Conservation (phyloP, 1,140 invertebrate species). For the Drosophila kepulauana region DNA sequence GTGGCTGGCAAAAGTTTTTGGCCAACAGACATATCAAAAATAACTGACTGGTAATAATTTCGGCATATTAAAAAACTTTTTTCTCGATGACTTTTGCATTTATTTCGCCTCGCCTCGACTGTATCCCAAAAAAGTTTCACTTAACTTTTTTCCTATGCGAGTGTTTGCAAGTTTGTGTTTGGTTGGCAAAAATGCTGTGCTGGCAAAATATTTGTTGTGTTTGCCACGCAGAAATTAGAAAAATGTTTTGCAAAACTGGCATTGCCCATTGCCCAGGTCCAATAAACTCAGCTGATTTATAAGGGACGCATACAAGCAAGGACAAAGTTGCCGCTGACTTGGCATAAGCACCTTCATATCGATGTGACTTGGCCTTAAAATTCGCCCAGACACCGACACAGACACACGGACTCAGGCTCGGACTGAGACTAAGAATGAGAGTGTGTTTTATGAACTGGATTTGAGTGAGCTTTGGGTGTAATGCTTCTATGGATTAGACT, state of each 20-base stretch:
- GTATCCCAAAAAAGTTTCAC: slow-evolving; percentile 35
- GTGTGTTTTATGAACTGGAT: slow-evolving; percentile 70
- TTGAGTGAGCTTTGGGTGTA: slow-evolving; percentile 57
- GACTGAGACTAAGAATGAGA: not conserved
- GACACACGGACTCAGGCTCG: not conserved
- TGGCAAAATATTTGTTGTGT: slow-evolving; percentile 66
- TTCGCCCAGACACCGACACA: not conserved
- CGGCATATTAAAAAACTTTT: slow-evolving; percentile 84
- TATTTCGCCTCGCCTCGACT: slow-evolving; percentile 62
- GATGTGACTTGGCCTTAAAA: slow-evolving; percentile 7
- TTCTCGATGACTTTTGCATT: slow-evolving; percentile 83
- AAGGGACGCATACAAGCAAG: slow-evolving; percentile 29
- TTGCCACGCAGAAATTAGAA: slow-evolving; percentile 70
- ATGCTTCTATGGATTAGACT: slow-evolving; percentile 56
- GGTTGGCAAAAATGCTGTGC: slow-evolving; percentile 48
- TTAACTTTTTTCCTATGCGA: slow-evolving; percentile 35
- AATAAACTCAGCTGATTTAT: slow-evolving; percentile 79
- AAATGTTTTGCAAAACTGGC: slow-evolving; percentile 68
- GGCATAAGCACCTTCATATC: slow-evolving; percentile 37
- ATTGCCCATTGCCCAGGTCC: slow-evolving; percentile 22
- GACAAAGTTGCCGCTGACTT: slow-evolving; percentile 64
- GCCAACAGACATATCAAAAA: slow-evolving; percentile 72
- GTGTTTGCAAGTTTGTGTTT: slow-evolving; percentile 25
- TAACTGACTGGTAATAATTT: slow-evolving; percentile 84
- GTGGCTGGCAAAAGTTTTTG: slow-evolving; percentile 58